These are phyloP conservation scores for Crotophaga sulcirostris DNA, from an alignment of 2,113 vertebrate species.

Conservation along the genomic window DNA sequence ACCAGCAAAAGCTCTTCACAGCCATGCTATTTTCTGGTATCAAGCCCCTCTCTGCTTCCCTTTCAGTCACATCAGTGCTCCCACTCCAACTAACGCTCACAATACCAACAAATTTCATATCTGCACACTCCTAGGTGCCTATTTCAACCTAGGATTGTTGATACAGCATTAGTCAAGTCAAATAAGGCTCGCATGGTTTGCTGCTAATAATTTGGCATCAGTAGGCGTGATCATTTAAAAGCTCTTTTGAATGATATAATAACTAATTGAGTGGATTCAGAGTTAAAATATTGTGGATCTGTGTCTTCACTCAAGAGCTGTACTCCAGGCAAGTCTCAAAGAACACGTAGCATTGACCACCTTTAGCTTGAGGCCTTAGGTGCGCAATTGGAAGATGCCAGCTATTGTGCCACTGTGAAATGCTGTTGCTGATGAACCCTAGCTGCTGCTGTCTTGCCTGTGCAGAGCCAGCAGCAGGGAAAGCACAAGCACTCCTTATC, in stretches of 20 bases:
- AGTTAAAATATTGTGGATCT: neutral
- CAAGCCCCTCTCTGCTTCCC: neutral
- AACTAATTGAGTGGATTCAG: neutral
- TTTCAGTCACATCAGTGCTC: neutral
- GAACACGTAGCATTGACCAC: fast-evolving
- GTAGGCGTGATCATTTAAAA: neutral
- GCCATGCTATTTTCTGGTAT: neutral
- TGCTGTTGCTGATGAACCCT: neutral
- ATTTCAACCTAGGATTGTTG: neutral
- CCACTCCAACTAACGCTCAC: neutral
- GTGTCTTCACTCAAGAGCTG: fast-evolving
- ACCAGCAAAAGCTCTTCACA: neutral
- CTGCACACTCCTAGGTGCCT: neutral
- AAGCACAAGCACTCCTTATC: neutral
- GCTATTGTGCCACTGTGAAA: neutral
- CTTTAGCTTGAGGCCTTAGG: fast-evolving
- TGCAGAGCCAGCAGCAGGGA: fast-evolving
- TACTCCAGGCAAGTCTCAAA: neutral
- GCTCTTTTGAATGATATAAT: neutral
- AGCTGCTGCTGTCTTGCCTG: neutral
- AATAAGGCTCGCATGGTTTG: fast-evolving
- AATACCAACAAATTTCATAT: neutral
- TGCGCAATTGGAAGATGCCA: neutral
- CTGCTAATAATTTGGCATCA: neutral
- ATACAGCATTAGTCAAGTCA: neutral